Conservation (phyloP, 2,888 invertebrate genomes). For the Lasioglossum marginatum region DNA sequence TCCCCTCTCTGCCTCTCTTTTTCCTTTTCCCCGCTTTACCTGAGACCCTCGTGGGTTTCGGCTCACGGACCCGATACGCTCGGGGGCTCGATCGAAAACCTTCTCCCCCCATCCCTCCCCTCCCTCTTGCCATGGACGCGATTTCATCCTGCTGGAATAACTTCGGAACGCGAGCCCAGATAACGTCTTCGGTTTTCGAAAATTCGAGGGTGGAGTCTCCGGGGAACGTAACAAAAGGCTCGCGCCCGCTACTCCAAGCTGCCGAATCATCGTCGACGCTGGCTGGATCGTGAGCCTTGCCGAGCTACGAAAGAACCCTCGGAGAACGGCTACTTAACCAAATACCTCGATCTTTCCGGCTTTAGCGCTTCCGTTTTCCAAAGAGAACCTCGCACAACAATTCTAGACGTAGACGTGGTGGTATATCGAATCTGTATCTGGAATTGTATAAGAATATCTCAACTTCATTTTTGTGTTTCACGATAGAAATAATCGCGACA, state of each 20-base stretch:
- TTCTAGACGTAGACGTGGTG: neutral
- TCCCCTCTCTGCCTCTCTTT: neutral
- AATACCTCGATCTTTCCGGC: neutral
- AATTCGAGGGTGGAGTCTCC: neutral
- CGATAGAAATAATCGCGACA: neutral
- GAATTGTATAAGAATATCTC: neutral
- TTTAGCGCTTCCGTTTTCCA: neutral
- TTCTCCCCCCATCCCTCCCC: neutral
- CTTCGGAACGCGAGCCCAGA: constrained; percentile 3
- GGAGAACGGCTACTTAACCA: neutral
- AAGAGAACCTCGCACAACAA: neutral
- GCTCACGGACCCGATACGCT: constrained; percentile 45
- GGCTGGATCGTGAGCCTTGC: neutral
- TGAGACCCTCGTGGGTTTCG: constrained; percentile 39
- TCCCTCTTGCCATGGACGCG: neutral
- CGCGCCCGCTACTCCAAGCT: neutral
- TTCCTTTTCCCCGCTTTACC: constrained; percentile 37
- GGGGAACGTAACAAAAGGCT: neutral
- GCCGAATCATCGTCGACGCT: neutral
- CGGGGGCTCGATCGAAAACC: constrained; percentile 45
- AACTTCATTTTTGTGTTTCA: neutral
- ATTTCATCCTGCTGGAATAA: constrained; percentile 4
- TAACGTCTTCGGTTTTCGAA: constrained; percentile 3
- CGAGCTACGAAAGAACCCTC: neutral
- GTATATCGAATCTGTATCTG: no score